Conservation (phyloP, 2,113 vertebrate species). For the Melanotaenia duboulayi region DNA sequence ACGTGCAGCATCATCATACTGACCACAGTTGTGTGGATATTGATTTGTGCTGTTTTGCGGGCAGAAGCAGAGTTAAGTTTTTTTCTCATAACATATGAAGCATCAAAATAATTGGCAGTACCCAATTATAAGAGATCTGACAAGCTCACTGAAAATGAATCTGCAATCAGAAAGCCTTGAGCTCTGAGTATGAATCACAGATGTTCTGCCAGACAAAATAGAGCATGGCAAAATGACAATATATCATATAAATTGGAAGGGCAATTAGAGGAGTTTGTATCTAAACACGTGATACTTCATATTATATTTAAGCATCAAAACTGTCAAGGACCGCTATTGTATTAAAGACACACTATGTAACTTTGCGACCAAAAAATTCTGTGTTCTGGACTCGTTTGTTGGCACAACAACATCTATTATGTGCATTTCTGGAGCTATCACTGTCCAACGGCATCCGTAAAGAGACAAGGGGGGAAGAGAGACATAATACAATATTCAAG, state of each 20-base stretch:
- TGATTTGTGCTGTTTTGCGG: constrained; percentile 49
- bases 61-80: constrained; percentile 52
- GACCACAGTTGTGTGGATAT: constrained; percentile 47
- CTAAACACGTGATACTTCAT: neutral
- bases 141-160: constrained; percentile 52
- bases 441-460: too few species aligned
- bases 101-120: constrained; percentile 73
- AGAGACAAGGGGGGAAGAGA: too few species aligned
- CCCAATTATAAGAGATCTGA: constrained; percentile 72
- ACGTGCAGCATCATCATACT: constrained; percentile 42
- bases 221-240: constrained; percentile 10
- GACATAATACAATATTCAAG: too few species aligned
- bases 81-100: constrained; percentile 57
- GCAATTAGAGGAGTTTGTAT: neutral
- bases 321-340: too few species aligned
- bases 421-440: too few species aligned
- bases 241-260: too few species aligned
- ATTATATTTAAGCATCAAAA: neutral
- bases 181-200: constrained; percentile 50
- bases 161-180: constrained; percentile 54
- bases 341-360: too few species aligned
- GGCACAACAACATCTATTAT: too few species aligned
- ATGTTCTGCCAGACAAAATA: constrained; percentile 39
- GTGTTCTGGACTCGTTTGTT: too few species aligned
- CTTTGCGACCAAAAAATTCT: too few species aligned